These are phyloP conservation scores for Scaptomyza pallida DNA, from an alignment of 1,140 invertebrate genomes.

Conservation along the genomic window DNA sequence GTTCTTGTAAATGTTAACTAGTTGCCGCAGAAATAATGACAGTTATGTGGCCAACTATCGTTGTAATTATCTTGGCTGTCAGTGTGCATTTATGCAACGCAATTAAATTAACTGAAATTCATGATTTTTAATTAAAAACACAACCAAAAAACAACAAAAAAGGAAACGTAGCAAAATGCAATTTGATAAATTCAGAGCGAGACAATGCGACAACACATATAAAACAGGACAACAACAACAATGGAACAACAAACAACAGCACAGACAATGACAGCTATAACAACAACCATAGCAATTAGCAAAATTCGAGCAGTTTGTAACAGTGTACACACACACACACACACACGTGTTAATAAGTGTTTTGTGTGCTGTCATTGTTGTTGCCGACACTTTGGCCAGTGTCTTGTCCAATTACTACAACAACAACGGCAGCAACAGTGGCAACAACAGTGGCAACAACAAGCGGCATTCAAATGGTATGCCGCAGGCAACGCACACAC, in stretches of 20 bases:
- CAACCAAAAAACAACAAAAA: too few relatives aligned
- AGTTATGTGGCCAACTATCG: constrained; percentile 3
- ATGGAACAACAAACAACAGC: constrained; percentile 34
- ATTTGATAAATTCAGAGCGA: constrained; percentile 54
- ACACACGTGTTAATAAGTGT: constrained; percentile 69
- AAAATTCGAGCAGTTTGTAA: constrained; percentile 56
- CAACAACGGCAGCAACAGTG: constrained; percentile 49
- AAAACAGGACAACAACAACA: constrained; percentile 52
- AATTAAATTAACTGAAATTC: constrained; percentile 32
- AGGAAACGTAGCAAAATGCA: too few relatives aligned
- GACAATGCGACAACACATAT: constrained; percentile 46
- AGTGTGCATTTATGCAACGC: constrained; percentile 20
- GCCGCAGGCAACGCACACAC: constrained; percentile 61
- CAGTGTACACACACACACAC: constrained; percentile 19
- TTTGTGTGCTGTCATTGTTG: constrained; percentile 34
- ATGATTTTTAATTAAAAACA: constrained; percentile 65
- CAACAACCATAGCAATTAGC: constrained; percentile 64
- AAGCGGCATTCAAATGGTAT: constrained; percentile 72
- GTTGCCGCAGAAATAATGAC: neutral
- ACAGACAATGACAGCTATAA: constrained; percentile 20
- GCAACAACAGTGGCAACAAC: constrained; percentile 44
- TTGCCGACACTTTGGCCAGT: constrained; percentile 70
- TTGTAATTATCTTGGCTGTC: constrained; percentile 18
- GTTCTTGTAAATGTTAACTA: neutral
- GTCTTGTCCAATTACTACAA: constrained; percentile 80